Conservation (phyloP, 2,113 vertebrate species). For the Heptranchias perlo region DNA sequence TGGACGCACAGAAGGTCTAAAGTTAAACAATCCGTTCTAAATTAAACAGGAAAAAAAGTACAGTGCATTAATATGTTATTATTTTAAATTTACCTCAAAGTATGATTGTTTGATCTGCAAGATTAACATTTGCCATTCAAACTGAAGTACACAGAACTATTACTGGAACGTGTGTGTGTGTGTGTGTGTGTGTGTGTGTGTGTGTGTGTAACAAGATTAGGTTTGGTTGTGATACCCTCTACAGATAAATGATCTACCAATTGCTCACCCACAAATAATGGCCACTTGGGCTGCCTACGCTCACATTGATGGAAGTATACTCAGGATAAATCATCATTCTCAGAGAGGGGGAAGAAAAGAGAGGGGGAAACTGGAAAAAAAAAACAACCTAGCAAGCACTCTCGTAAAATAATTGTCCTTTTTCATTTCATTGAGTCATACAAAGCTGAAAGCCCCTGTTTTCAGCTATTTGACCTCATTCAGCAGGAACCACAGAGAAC, state of each 20-base stretch:
- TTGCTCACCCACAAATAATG: neutral
- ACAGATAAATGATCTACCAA: neutral
- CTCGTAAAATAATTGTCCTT: neutral
- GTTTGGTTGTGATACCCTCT: neutral
- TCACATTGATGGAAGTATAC: no score
- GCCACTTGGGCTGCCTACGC: no score
- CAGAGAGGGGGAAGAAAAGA: neutral
- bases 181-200: neutral
- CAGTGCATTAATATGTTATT: conserved; percentile 30
- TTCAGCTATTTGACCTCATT: neutral
- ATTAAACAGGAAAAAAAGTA: conserved; percentile 41
- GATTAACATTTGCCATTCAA: neutral
- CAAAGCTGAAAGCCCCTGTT: neutral
- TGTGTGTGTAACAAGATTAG: neutral
- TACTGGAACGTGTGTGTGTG: neutral
- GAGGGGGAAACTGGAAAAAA: neutral
- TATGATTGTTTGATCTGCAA: neutral
- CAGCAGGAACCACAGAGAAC: neutral
- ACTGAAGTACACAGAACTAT: neutral
- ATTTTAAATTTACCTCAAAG: conserved; percentile 16
- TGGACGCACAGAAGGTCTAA: conserved; percentile 92
- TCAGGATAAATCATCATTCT: no score
- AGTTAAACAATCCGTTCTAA: conserved; percentile 96
- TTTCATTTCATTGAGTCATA: neutral
- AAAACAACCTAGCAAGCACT: neutral